Conservation (phyloP, 2,113 vertebrate genomes). For the Kryptolebias marmoratus region DNA sequence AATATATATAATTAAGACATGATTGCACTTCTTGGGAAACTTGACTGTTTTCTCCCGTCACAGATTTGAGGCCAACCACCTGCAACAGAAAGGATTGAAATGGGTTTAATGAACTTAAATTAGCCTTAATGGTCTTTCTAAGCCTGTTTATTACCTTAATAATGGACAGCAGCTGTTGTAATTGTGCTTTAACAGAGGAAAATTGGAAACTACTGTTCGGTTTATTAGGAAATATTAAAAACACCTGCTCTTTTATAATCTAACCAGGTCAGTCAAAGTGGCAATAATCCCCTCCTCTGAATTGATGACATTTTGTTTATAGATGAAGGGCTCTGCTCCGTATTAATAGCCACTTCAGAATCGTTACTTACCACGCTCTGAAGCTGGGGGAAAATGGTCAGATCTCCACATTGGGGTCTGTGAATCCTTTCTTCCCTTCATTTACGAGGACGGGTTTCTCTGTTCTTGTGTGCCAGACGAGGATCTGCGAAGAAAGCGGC, state of each 20-base stretch:
- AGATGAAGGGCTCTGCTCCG: neutral
- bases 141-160: constrained; percentile 42
- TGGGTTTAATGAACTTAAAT: constrained; percentile 16
- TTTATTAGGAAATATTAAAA: constrained; percentile 13
- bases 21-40: constrained; percentile 51
- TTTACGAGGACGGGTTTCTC: constrained; percentile 98
- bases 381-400: constrained; percentile 71
- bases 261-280: neutral
- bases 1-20: constrained; percentile 54
- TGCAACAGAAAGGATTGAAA: constrained; percentile 64
- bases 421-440: constrained; percentile 98
- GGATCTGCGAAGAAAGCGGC: constrained; percentile 83
- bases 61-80: constrained; percentile 65
- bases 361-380: constrained; percentile 55
- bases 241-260: constrained; percentile 20
- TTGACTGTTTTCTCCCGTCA: constrained; percentile 17
- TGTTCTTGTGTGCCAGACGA: constrained; percentile 98
- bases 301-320: neutral
- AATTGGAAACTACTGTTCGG: constrained; percentile 20
- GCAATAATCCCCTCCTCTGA: neutral
- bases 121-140: constrained; percentile 6
- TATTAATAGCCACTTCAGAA: neutral
- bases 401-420: constrained; percentile 96
- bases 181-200: constrained; percentile 29
- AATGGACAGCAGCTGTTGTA: constrained; percentile 32